A percentile compares a stretch with the other conserved stretches of the same genome.
Conservation (phyloP, 2,113 vertebrate genomes). For the Lophura nycthemera region DNA sequence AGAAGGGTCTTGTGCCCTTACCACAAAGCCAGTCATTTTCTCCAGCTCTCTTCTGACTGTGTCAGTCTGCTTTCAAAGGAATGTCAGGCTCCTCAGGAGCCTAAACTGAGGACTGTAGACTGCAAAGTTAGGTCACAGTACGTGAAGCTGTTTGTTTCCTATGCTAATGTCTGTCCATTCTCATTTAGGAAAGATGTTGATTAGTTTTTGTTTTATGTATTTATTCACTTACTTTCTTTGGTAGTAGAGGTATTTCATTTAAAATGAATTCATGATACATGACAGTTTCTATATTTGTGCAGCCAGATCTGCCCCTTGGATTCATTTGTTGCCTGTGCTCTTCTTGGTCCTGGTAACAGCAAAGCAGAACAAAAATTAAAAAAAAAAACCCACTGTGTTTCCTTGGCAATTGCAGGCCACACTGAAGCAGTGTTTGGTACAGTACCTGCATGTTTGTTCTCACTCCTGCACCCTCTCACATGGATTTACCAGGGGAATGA, state of each 20-base stretch:
- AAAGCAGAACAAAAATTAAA: neutral
- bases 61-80: neutral
- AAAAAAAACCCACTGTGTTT: neutral
- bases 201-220: neutral
- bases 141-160: neutral
- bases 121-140: neutral
- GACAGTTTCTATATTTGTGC: neutral
- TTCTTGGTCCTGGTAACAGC: neutral
- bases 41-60: neutral
- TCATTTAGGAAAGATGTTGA: neutral
- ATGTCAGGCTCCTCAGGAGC: neutral
- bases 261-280: neutral
- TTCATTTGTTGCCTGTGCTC: neutral
- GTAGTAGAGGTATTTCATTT: neutral
- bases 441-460: neutral
- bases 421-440: neutral
- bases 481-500: neutral
- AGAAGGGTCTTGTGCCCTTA: neutral
- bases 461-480: neutral
- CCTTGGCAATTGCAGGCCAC: neutral
- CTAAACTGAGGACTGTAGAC: neutral
- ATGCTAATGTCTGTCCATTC: neutral
- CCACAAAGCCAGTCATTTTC: neutral
- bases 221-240: neutral
- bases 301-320: neutral